phyloP scores from a whole-genome alignment of 2,888 invertebrate genomes.

The Ophion costatus region DNA sequence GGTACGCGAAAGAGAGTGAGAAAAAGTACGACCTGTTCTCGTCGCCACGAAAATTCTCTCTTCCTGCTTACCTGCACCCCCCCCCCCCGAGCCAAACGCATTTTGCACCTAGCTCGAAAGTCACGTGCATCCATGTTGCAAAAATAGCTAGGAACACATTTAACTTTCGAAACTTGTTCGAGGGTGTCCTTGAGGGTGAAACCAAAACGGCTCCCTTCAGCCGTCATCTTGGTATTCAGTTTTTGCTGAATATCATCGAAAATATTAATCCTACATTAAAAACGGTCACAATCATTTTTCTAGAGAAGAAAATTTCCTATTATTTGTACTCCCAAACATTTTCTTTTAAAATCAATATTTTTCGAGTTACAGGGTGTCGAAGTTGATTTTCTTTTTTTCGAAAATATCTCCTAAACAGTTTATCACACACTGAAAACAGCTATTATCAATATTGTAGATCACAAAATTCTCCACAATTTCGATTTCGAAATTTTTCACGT shows the following conservation, averaged over 20 bases:
- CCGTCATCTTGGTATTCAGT: background rate
- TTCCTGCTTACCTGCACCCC: too few relatives aligned
- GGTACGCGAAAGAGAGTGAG: slow-evolving; percentile 64
- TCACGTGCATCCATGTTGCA: background rate
- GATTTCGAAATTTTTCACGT: background rate
- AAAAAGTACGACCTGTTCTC: background rate
- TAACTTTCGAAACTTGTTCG: background rate
- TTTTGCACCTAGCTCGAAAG: background rate
- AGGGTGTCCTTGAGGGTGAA: background rate
- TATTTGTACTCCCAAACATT: background rate
- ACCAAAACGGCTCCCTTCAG: background rate
- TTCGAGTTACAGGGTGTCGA: background rate
- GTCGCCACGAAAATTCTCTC: background rate
- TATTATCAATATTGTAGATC: background rate
- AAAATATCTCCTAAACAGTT: background rate
- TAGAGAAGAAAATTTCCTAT: background rate
- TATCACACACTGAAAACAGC: background rate
- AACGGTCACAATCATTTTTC: background rate
- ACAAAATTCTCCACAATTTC: background rate
- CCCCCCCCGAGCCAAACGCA: background rate
- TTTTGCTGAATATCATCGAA: background rate
- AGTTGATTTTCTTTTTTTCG: background rate
- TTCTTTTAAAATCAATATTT: background rate
- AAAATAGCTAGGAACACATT: background rate
- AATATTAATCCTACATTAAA: background rate